Base-by-base conservation (phyloP, 2,888 invertebrate genomes). In the Melipona beecheii region DNA sequence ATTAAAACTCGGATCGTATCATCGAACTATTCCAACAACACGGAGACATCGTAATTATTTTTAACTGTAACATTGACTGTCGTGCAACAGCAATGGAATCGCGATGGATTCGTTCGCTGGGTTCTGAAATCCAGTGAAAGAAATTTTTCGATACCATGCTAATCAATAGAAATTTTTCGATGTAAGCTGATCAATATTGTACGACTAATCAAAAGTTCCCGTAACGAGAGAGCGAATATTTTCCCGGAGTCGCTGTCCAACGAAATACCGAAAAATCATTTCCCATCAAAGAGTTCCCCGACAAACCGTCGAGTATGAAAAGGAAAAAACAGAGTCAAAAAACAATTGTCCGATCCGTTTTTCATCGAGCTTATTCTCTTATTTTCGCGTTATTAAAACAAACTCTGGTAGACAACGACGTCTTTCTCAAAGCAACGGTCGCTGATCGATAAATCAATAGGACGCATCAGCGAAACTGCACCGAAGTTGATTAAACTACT, bases 401-500 rank as follows among this genome's bases (percentile, higher is more conserved):
- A 62, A 31, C 49, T 21, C 4, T 17, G 27, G 11, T n/a, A 49
- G 27, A 24, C n/a, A 21, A 24, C 17, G 56, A 52, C 49, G 56
- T 36, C 52, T 58, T 31, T n/a, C 36, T 36, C 17, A 36, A 13
- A 15, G 52, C 4, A 15, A 19, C 54, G n/a, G 64, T 83, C 73
- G 60, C 6, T 43, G n/a, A 72, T 83, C 76, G 66, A 77, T 74
- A 74, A 80, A 85, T 84, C 80, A 66, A 80, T 75, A 84, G 64
- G 54, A 15, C 24, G 58, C 68, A 52, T 65, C 60, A 60, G 24
- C 27, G 54, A 70, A 68, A 64, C 62, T 71, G 56, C 15, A 27
- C 54, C 43, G 56, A 75, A 79, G 54, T 76, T 66, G 78, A 80
- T 84, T 84, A 80, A 85, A 85, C 77, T 77, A 77, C 50, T 66